Conservation (phyloP, 2,888 invertebrate genomes). For the Pristionchus entomophagus region DNA sequence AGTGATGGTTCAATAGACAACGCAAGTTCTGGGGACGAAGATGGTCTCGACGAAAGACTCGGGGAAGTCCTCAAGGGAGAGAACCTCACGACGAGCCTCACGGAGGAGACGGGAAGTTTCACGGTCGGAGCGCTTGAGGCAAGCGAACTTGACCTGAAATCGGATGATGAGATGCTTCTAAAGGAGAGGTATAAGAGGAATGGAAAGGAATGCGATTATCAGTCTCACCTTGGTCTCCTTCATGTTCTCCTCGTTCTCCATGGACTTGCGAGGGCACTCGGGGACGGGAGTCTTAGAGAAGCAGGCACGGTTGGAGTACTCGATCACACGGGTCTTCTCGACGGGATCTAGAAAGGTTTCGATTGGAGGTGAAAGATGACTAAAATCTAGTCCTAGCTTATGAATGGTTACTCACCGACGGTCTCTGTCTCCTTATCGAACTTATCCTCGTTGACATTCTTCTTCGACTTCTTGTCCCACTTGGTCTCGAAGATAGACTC, state of each 20-base stretch:
- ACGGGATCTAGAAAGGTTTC: conserved; percentile 58
- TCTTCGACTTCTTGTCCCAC: conserved; percentile 42
- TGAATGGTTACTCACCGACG: conserved; percentile 27
- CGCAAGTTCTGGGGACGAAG: too few species aligned
- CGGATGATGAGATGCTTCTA: too few species aligned
- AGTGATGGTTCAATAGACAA: too few species aligned
- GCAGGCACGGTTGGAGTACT: conserved; percentile 67
- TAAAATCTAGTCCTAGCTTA: neutral
- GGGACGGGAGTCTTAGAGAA: conserved; percentile 69
- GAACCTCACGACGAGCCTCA: conserved; percentile 8
- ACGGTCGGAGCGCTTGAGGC: too few species aligned
- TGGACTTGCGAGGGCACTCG: conserved; percentile 56
- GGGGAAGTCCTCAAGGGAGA: too few species aligned
- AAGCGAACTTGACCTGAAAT: too few species aligned
- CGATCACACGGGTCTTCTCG: conserved; percentile 63
- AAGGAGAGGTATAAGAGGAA: too few species aligned
- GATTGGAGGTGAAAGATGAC: neutral
- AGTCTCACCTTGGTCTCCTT: conserved; percentile 9
- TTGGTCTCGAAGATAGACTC: neutral
- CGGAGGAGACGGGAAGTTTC: conserved; percentile 9
- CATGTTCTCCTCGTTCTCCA: neutral
- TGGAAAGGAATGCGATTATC: too few species aligned
- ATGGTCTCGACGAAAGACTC: too few species aligned
- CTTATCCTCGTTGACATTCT: neutral
- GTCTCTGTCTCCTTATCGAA: conserved; percentile 28